Conservation (phyloP, 2,113 vertebrate species). For the Ptilonorhynchus violaceus region DNA sequence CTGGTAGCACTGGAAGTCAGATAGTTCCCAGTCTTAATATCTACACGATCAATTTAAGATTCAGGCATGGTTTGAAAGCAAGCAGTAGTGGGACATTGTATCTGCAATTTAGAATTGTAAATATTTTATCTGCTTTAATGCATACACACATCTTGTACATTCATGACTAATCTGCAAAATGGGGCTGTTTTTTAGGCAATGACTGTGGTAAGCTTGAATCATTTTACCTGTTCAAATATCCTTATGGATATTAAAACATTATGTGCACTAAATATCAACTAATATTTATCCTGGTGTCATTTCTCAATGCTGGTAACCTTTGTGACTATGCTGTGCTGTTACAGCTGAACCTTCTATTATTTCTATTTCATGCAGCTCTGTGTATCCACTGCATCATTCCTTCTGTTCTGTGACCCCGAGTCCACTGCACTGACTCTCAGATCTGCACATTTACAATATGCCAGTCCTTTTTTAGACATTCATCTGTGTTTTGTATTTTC, state of each 20-base stretch:
- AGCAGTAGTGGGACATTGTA: neutral
- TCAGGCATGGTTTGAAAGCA: constrained; percentile 6
- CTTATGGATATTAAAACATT: neutral
- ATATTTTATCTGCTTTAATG: constrained; percentile 59
- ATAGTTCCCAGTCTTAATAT: neutral
- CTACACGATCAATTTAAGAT: neutral
- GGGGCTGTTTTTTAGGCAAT: neutral
- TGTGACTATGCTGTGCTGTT: neutral
- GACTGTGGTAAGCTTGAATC: neutral
- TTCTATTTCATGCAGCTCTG: neutral
- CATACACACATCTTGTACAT: neutral
- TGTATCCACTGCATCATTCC: neutral
- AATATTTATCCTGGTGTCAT: neutral
- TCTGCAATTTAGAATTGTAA: constrained; percentile 49
- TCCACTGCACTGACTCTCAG: neutral
- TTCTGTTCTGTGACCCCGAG: neutral
- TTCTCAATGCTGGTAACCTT: neutral
- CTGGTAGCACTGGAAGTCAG: constrained; percentile 9
- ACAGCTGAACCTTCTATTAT: neutral
- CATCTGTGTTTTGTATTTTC: neutral
- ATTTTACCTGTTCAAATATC: constrained; percentile 22
- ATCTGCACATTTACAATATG: neutral
- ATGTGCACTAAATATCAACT: neutral
- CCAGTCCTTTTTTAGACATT: neutral
- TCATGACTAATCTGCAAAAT: constrained; percentile 19